Evolutionary conservation across 2,888 invertebrate genomes (phyloP).

Genomic region (Rhingia campestris): DNA sequence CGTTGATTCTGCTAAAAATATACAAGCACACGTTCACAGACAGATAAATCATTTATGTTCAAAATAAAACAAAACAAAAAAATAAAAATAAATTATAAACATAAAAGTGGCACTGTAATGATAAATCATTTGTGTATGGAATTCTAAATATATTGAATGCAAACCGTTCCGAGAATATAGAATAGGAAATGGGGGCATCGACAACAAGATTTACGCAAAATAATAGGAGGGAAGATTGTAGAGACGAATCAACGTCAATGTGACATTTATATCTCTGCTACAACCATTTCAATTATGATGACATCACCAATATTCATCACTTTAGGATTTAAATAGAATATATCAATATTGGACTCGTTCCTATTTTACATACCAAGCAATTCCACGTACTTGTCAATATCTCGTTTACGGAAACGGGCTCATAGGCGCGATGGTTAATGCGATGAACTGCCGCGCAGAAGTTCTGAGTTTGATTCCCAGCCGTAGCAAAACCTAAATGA

Average conservation of each 20-base stretch:
- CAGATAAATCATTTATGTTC: not conserved
- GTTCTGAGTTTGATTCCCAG: too few relatives aligned
- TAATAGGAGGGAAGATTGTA: not conserved
- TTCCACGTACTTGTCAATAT: too few relatives aligned
- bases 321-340: too few relatives aligned
- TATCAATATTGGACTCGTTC: too few relatives aligned
- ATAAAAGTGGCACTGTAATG: not conserved
- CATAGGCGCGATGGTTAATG: too few relatives aligned
- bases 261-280: not conserved
- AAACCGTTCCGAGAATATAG: not conserved
- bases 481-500: too few relatives aligned
- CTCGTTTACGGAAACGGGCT: too few relatives aligned
- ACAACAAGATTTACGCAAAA: too few relatives aligned
- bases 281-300: too few relatives aligned
- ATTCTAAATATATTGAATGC: not conserved
- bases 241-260: not conserved
- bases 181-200: not conserved
- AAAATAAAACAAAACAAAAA: not conserved
- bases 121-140: not conserved
- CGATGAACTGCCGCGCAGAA: too few relatives aligned
- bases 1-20: slow-evolving; percentile 80
- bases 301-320: too few relatives aligned
- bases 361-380: too few relatives aligned
- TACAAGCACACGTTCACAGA: slow-evolving; percentile 1
- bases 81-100: not conserved